Percentiles rank a stretch among this genome's conserved stretches.
Evolutionary conservation across 92 coral and sea anemone species (phyloP).

Genomic region (Epizoanthus rinbou): DNA sequence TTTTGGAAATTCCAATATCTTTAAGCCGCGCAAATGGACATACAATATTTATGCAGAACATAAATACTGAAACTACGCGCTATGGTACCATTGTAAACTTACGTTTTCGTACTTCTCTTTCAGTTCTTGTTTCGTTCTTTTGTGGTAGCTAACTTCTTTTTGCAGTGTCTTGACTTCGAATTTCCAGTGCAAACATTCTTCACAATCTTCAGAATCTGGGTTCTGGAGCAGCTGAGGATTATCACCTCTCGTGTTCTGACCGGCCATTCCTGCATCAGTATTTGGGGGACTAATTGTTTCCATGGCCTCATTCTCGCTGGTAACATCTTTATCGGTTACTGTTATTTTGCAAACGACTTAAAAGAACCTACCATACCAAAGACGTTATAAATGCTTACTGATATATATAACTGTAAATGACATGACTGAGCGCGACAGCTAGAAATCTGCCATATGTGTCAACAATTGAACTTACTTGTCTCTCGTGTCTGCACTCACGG

Average conservation of each 20-base stretch:
- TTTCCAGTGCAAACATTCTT: background rate
- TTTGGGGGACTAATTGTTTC: background rate
- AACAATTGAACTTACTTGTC: background rate
- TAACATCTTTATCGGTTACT: background rate
- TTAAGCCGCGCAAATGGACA: too few species aligned
- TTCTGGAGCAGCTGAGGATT: background rate
- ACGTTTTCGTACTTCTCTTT: too few species aligned
- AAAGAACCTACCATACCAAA: background rate
- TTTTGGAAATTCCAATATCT: too few species aligned
- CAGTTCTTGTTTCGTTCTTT: too few species aligned
- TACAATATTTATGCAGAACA: too few species aligned
- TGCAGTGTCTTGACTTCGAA: too few species aligned
- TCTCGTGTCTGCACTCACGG: background rate
- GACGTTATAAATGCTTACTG: background rate
- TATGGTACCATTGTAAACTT: too few species aligned
- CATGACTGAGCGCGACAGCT: background rate
- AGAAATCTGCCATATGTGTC: background rate
- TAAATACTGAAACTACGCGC: too few species aligned
- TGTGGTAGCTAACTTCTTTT: too few species aligned
- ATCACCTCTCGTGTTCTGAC: background rate
- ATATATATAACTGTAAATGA: background rate
- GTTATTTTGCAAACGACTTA: background rate
- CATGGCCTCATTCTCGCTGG: background rate
- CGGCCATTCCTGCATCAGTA: background rate
- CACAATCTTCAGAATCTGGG: background rate